A percentile compares a stretch with the other conserved stretches of the same genome.
These are phyloP conservation scores for Hoplostethus mediterraneus DNA, from an alignment of 2,797 vertebrate species.

Conservation along the genomic window DNA sequence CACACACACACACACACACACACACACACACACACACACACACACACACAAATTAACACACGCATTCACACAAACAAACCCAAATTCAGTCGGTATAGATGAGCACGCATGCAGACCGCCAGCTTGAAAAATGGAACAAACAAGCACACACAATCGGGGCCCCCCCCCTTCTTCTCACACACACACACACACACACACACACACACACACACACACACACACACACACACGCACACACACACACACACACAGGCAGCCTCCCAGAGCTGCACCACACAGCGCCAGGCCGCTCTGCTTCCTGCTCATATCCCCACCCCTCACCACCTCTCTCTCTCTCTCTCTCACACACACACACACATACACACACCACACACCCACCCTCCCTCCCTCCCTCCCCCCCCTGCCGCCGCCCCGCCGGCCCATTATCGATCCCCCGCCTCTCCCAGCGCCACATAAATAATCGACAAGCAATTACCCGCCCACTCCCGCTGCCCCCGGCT, in stretches of 20 bases:
- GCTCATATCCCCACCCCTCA: constrained; percentile 67
- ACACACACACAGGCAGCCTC: constrained; percentile 60
- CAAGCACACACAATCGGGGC: constrained; percentile 47
- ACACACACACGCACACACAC: constrained; percentile 49
- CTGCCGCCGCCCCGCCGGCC: constrained; percentile 79
- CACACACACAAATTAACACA: constrained; percentile 67
- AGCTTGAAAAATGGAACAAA: constrained; percentile 72
- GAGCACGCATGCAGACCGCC: constrained; percentile 59
- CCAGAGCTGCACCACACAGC: constrained; percentile 77
- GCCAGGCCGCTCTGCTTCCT: constrained; percentile 80
- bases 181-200: constrained; percentile 36
- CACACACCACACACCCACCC: too few species aligned
- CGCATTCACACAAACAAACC: constrained; percentile 75
- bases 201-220: constrained; percentile 42
- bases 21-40: constrained; percentile 76
- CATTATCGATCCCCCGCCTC: constrained; percentile 89
- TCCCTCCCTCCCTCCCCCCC: constrained; percentile 51
- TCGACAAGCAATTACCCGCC: constrained; percentile 90
- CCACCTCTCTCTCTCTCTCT: constrained; percentile 54
- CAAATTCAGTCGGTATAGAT: constrained; percentile 69
- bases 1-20: constrained; percentile 56
- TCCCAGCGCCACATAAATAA: constrained; percentile 90
- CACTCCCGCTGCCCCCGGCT: constrained; percentile 86
- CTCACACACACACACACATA: constrained; percentile 23
- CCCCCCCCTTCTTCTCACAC: constrained; percentile 20